These are phyloP conservation scores for Cyphomyrmex costatus DNA, from an alignment of 1,140 invertebrate genomes.

Conservation along the genomic window DNA sequence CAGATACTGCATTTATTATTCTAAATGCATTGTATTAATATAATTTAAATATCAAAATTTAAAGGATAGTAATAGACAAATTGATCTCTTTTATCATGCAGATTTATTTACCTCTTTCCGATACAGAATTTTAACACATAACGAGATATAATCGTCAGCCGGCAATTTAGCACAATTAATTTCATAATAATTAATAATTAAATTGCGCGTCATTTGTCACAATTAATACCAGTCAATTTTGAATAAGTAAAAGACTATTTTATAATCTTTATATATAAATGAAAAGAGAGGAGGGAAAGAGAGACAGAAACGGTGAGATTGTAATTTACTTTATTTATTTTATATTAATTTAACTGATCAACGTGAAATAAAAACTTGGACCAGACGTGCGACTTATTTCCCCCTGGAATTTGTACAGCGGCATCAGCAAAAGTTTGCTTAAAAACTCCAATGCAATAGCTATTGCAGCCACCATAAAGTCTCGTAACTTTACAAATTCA, in stretches of 20 bases:
- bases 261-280: background rate
- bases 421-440: conserved; percentile 46
- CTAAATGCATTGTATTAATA: background rate
- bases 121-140: conserved; percentile 1
- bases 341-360: conserved; percentile 48
- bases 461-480: background rate
- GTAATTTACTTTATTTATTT: conserved; percentile 38
- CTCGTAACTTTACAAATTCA: conserved; percentile 30
- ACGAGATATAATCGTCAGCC: background rate
- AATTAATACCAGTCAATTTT: background rate
- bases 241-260: conserved; percentile 13
- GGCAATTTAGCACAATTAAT: conserved; percentile 30
- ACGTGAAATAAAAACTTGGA: conserved; percentile 15
- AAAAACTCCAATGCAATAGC: conserved; percentile 57
- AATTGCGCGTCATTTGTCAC: background rate
- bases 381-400: conserved; percentile 44
- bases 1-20: background rate
- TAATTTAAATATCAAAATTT: conserved; percentile 24
- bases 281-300: background rate
- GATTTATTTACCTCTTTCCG: conserved; percentile 23
- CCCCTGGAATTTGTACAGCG: conserved; percentile 21
- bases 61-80: background rate
- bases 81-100: background rate
- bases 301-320: background rate
- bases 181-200: conserved; percentile 37